These are phyloP conservation scores for Apotomis capreana DNA, from an alignment of 2,888 invertebrate genomes.

Conservation along the genomic window DNA sequence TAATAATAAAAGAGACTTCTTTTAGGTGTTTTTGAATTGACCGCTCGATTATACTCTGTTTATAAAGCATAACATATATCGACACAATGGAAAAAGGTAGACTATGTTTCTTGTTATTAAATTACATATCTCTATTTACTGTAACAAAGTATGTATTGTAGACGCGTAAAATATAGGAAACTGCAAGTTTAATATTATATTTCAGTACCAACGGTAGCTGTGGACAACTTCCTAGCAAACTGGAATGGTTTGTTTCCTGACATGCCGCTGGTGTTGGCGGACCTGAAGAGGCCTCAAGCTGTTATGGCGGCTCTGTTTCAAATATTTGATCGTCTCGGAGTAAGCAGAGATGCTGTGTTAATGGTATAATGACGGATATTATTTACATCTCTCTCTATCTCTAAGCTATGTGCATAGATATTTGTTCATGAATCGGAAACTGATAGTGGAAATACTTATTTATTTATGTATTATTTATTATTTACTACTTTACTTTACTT, in stretches of 20 bases:
- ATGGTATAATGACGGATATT: constrained; percentile 50
- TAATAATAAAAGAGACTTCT: too few species aligned
- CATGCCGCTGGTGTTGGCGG: constrained; percentile 56
- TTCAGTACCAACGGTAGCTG: constrained; percentile 51
- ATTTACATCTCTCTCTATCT: too few species aligned
- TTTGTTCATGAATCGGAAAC: too few species aligned
- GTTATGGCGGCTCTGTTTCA: constrained; percentile 68
- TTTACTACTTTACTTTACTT: too few species aligned
- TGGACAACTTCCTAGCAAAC: constrained; percentile 60
- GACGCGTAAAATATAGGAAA: background rate
- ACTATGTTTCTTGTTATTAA: background rate
- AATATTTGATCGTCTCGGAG: constrained; percentile 66
- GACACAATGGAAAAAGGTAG: constrained; percentile 37
- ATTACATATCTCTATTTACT: background rate
- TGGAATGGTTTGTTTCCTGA: constrained; percentile 70
- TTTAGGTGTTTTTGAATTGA: too few species aligned
- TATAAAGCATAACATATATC: background rate
- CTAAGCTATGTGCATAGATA: too few species aligned
- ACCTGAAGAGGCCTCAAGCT: constrained; percentile 66
- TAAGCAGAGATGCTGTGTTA: constrained; percentile 65
- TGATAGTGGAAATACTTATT: too few species aligned
- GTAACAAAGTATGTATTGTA: background rate
- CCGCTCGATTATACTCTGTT: background rate
- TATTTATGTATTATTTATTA: too few species aligned
- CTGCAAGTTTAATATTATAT: constrained; percentile 1